phyloP scores from a whole-genome alignment of 2,797 vertebrate species.

The Siniperca obscura region DNA sequence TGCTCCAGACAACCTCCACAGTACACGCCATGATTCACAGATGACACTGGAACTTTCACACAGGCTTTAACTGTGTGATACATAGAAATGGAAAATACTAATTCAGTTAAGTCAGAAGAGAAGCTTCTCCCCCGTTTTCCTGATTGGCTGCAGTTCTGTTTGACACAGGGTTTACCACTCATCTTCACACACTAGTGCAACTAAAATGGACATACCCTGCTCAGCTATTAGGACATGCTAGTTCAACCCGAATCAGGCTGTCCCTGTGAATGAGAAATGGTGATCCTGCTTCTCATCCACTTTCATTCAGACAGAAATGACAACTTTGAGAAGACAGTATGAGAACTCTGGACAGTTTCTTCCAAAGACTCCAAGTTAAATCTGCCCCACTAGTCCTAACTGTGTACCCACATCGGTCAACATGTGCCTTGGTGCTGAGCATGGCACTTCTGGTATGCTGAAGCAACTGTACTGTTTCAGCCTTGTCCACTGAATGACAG shows the following conservation, averaged over 20 bases:
- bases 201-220: conserved; percentile 1
- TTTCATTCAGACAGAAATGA: background rate
- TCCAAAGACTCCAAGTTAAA: background rate
- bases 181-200: background rate
- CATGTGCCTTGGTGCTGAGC: background rate
- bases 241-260: background rate
- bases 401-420: background rate
- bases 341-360: background rate
- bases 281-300: background rate
- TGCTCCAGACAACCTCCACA: conserved; percentile 2
- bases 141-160: background rate
- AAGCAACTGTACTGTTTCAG: background rate
- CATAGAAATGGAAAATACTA: conserved; percentile 2
- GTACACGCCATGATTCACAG: conserved; percentile 4
- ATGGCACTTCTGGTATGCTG: background rate
- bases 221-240: conserved; percentile 11
- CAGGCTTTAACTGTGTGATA: background rate
- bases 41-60: conserved; percentile 27
- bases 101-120: background rate
- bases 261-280: background rate
- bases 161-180: background rate
- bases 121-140: background rate
- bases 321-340: background rate
- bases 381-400: background rate
- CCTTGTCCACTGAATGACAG: background rate